Percentiles rank a stretch among this genome's conserved stretches.
phyloP scores from a whole-genome alignment of 1,140 invertebrate species.

The Eurosta solidaginis region DNA sequence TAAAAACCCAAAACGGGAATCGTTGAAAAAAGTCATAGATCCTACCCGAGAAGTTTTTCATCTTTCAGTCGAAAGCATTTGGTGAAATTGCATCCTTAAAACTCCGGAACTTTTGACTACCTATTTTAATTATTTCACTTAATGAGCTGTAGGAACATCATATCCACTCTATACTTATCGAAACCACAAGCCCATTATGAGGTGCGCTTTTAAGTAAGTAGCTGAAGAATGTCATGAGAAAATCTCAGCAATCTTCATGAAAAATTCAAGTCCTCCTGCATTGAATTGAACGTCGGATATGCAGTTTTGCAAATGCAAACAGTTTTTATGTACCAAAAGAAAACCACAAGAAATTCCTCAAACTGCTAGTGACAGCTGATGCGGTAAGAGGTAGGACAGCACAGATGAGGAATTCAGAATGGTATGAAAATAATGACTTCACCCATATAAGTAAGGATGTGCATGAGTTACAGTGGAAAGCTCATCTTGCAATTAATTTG shows the following conservation, averaged over 20 bases:
- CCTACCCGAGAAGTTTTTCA: too few relatives aligned
- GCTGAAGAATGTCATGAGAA: background rate
- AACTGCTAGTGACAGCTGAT: background rate
- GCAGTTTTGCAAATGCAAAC: background rate
- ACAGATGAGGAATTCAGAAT: background rate
- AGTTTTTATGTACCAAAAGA: too few relatives aligned
- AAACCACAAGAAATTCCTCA: background rate
- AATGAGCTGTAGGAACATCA: background rate
- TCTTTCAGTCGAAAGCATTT: too few relatives aligned
- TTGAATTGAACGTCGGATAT: too few relatives aligned
- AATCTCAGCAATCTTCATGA: background rate
- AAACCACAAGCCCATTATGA: background rate
- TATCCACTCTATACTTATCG: background rate
- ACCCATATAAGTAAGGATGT: background rate
- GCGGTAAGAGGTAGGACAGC: background rate
- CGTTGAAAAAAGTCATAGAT: too few relatives aligned
- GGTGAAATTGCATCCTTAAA: too few relatives aligned
- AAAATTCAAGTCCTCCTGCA: background rate
- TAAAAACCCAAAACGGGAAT: too few relatives aligned
- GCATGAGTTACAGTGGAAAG: background rate
- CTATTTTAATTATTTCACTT: too few relatives aligned
- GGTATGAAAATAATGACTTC: background rate
- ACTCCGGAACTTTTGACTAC: too few relatives aligned
- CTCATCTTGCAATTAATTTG: conserved; percentile 5
- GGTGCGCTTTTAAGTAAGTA: background rate